These are phyloP conservation scores for Papilio gigon DNA, from an alignment of 2,888 invertebrate species.

Conservation along the genomic window DNA sequence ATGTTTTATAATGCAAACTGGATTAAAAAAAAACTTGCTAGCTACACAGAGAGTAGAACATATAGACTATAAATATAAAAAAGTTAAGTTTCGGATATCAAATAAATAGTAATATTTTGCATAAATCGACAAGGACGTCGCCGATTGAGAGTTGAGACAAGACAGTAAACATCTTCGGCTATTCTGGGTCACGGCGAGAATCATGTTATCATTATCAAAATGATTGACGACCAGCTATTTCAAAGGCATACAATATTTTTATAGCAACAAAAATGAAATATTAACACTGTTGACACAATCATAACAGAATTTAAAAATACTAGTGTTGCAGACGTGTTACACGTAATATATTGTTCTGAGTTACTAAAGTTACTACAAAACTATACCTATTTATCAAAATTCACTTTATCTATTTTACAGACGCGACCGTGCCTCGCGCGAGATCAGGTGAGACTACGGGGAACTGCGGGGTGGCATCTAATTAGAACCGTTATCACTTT, in stretches of 20 bases:
- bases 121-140: not conserved
- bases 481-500: conserved; percentile 44
- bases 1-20: not conserved
- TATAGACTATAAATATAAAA: too few relatives aligned
- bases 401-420: not conserved
- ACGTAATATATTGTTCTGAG: not conserved
- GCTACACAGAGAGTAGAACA: too few relatives aligned
- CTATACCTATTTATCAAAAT: conserved; percentile 5
- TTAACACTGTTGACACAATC: not conserved
- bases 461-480: conserved; percentile 41
- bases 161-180: not conserved
- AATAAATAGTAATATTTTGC: too few relatives aligned
- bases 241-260: not conserved
- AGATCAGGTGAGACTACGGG: conserved; percentile 8
- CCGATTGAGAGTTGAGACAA: not conserved
- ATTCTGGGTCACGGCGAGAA: conserved; percentile 15
- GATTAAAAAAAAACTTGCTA: too few relatives aligned
- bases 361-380: conserved; percentile 7
- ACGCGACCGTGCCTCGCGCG: conserved; percentile 18
- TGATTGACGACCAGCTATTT: conserved; percentile 1
- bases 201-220: conserved; percentile 7
- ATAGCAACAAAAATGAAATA: not conserved
- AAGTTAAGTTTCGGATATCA: too few relatives aligned
- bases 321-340: not conserved
- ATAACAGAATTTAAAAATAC: not conserved